phyloP scores from a whole-genome alignment of 1,140 invertebrate species.

The Dreissena rostriformis region DNA sequence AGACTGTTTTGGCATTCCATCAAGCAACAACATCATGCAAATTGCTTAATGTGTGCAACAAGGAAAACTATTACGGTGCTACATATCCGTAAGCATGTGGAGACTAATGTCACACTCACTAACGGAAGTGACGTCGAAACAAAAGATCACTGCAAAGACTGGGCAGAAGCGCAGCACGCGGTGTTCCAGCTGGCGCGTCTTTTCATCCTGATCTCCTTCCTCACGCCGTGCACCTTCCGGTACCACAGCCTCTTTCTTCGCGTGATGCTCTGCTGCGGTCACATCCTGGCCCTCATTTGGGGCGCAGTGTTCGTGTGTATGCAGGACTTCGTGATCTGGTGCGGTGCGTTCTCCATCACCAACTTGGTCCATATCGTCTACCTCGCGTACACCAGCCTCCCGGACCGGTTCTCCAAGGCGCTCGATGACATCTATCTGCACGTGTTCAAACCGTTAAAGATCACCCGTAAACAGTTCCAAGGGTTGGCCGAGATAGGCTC shows the following conservation, averaged over 20 bases:
- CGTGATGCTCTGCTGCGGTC: slow-evolving; percentile 87
- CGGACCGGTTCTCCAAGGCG: slow-evolving; percentile 85
- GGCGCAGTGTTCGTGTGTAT: slow-evolving; percentile 91
- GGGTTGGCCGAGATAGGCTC: slow-evolving; percentile 89
- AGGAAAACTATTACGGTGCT: no score
- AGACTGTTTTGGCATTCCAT: no score
- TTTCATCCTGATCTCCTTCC: slow-evolving; percentile 91
- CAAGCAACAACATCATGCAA: no score
- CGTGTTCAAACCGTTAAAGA: slow-evolving; percentile 92
- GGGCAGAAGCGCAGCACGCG: slow-evolving; percentile 90
- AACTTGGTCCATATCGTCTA: slow-evolving; percentile 89
- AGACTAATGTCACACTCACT: no score
- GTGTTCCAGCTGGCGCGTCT: slow-evolving; percentile 90
- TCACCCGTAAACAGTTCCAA: slow-evolving; percentile 91
- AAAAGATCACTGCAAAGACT: slow-evolving; percentile 86
- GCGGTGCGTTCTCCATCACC: slow-evolving; percentile 86
- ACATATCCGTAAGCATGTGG: no score
- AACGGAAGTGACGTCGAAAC: not conserved
- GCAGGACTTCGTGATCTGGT: slow-evolving; percentile 91
- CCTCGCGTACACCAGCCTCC: slow-evolving; percentile 84
- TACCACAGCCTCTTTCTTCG: slow-evolving; percentile 88
- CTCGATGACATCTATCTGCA: slow-evolving; percentile 91
- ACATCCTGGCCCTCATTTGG: slow-evolving; percentile 90
- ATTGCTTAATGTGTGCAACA: no score
- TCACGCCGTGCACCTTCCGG: slow-evolving; percentile 91